Evolutionary conservation across 1,140 invertebrate species (phyloP).

Genomic region (Sycophaga agraensis): DNA sequence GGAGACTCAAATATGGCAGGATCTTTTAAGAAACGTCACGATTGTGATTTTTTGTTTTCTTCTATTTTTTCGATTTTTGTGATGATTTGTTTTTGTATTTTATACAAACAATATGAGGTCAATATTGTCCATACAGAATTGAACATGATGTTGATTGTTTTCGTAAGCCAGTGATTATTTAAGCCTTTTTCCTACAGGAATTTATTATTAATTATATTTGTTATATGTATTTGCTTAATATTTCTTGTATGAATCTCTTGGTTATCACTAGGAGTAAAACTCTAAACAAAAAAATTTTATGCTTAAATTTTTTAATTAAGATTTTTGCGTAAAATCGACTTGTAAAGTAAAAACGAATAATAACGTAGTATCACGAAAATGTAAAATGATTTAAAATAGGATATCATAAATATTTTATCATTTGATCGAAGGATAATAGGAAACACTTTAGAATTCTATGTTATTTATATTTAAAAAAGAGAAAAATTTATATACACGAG

Average conservation of each 20-base stretch:
- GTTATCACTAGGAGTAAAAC: slow-evolving; percentile 7
- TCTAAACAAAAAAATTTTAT: not conserved
- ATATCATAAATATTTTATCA: slow-evolving; percentile 16
- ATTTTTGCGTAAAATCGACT: not conserved
- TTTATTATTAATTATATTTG: not conserved
- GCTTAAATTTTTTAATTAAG: not conserved
- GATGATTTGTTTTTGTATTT: not conserved
- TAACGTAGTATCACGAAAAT: too few species aligned
- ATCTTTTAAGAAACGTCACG: not conserved
- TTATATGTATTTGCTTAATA: not conserved
- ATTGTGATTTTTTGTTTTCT: slow-evolving; percentile 16
- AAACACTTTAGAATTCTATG: slow-evolving; percentile 20
- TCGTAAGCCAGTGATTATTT: slow-evolving; percentile 17
- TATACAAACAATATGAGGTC: not conserved
- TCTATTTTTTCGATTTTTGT: not conserved
- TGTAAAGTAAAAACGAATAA: not conserved
- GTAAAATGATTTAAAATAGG: slow-evolving; percentile 11
- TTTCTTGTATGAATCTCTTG: slow-evolving; percentile 12
- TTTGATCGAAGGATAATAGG: slow-evolving; percentile 1
- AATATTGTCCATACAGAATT: not conserved
- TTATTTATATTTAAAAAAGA: slow-evolving; percentile 22
- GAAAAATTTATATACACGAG: slow-evolving; percentile 21
- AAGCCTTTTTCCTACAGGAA: not conserved
- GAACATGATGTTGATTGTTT: too few species aligned
- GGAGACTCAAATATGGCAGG: not conserved